Evolutionary conservation across 2,113 vertebrate genomes (phyloP), one percentile per base, ranked within the genome.

Genomic region (Platycercus adscitus): DNA sequence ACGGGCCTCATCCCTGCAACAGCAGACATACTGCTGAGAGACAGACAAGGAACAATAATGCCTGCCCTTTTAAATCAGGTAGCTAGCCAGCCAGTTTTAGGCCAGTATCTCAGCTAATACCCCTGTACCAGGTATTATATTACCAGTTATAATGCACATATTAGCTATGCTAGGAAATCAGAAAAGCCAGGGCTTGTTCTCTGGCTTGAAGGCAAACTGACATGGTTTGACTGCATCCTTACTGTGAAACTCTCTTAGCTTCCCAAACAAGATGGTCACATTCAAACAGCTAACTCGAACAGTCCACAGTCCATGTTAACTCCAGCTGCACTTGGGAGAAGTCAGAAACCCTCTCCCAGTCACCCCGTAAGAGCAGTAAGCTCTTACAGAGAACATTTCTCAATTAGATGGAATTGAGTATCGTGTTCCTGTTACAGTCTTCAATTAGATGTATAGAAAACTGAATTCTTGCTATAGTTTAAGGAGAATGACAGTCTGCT

Each of bases 1-100:
- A 35, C 1, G 0, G 0, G 17, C 3, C 0, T 85, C 35, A 35
- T 31, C 8, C 16, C 21, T 75, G 47, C 7, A 50, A 6, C 11
- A 1, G 33, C 7, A 6, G 19, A 64, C 23, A 64, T 17, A 28
- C 14, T 68, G 23, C 61, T 53, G 43, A 69, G 17, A 29, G 43
- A 73, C 65, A 79, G 23, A 72, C 8, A 76, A 82, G 25, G 25
- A 12, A 11, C 49, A 29, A 63, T 35, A 33, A 47, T 33, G 26
- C 20, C 21, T 89, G 21, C 18, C 16, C n/a, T 31, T 82, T 88
- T 41, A 69, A 69, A 69, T 7, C 0, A 1, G 25, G 18, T 7
- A 46, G 19, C 10, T 84, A 76, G n/a, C 35, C 46, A 33, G 21
- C 9, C n/a, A 53, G 7, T 64, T 90, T 53, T 56, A 90, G 49